Evolutionary conservation across 2,113 vertebrate species (phyloP), one percentile per base, ranked within the genome.

Genomic region (Muntiacus reevesi): DNA sequence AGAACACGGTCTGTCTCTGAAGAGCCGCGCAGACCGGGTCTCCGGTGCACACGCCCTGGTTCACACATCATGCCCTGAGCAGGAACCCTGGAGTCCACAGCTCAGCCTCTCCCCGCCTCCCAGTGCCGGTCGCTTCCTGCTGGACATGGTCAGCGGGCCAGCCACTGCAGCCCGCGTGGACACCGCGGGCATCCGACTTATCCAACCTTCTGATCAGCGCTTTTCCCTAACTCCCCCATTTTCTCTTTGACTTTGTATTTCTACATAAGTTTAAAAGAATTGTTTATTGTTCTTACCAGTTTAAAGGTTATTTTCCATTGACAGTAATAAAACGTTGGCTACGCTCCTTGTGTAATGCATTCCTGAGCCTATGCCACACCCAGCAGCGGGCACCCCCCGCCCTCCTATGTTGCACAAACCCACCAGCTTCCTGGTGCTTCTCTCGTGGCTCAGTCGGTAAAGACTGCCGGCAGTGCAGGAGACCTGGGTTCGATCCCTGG

Each of bases 61-160:
- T 50, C 62, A 16, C 47, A 14, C 3, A 0, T 8, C 3, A 0
- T 3, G 15, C 23, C 79, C 33, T 0, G 27, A 17, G 55, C 5
- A 1, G 36, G 12, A 40, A 6, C 21, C 2, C 50, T 27, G 74
- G 47, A 83, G 47, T 47, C 45, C 25, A 14, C 23, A 36, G 2
- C 45, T 55, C 64, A 16, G 59, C 30, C 28, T n/a, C 60, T 45
- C 7, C 21, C 9, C 2, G 3, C 5, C 30, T 33, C 36, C 15
- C 19, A 3, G 7, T 2, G 14, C 23, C 5, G 4, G 81, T 30
- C 60, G 6, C 59, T 11, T 9, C 25, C 12, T 36, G 33, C 33
- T 14, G 11, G 50, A n/a, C 79, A 25, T 1, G 2, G 27, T 14
- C 43, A 2, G 19, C n/a, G 10, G 40, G 55, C 1, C 33, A 3